Evolutionary conservation across 2,888 invertebrate species (phyloP), one percentile per base, ranked within the genome.

Genomic region (Rhingia campestris): DNA sequence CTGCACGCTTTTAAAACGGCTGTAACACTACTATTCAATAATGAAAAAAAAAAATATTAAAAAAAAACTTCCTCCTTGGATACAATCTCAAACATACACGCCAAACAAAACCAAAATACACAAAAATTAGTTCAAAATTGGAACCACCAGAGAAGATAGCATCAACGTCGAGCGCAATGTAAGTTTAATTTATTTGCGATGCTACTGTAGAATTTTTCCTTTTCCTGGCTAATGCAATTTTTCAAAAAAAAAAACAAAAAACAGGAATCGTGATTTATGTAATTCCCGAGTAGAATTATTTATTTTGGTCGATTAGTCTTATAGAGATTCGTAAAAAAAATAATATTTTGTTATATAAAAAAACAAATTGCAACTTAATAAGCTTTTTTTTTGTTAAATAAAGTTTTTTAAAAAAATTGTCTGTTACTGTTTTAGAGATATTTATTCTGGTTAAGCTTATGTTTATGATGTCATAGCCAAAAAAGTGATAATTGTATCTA

Each of bases 121-220:
- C 49, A 74, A 67, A 76, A 77, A 87, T 86, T 86, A 89, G 89
- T 88, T 88, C 89, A 84, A 89, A 89, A 88, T 88, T 89, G 89
- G 89, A 89, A 88, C 87, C 87, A 86, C 88, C 88, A 81, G 88
- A 89, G 87, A 88, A 89, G 87, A 87, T 88, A 85, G 86, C 87
- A 86, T 87, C 88, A 86, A 88, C 87, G 86, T 88, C 89, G 79
- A 87, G 88, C 81, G 88, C 88, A 87, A 88, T 88, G 89, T 89
- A 89, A 89, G 89, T 89, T 86, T 85, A 76, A 80, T 81, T 86
- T 85, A 4, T 32, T 80, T 74, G 74, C 58, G 80, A 84, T 80
- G 84, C 84, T 70, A 49, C 49, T 66, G 53, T 80, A 84, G 84
- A 80, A 10, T 54, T 43, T 3, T 61, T 61, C 61, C 61, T 45